Conservation (phyloP, 2,797 vertebrate genomes). For the Acanthurus leucopareius region DNA sequence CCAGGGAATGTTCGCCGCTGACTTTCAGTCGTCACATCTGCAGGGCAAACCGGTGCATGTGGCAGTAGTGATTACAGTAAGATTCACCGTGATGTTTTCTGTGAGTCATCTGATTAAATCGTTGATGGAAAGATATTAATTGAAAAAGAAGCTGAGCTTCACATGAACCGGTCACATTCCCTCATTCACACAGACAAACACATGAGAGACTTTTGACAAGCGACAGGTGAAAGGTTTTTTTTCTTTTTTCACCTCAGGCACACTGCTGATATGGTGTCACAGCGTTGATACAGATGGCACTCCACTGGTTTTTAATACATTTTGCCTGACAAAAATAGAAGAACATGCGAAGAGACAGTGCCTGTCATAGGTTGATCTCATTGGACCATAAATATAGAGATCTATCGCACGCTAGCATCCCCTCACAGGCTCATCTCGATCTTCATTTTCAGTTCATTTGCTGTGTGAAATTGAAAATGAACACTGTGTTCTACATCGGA, state of each 20-base stretch:
- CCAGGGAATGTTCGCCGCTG: not conserved
- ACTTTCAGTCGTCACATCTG: conserved; percentile 45
- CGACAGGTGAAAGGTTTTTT: conserved; percentile 36
- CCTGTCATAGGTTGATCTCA: conserved; percentile 50
- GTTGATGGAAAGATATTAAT: conserved; percentile 50
- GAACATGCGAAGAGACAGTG: conserved; percentile 47
- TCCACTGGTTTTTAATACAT: conserved; percentile 37
- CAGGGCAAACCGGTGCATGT: conserved; percentile 26
- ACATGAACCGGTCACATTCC: conserved; percentile 46
- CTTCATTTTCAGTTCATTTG: conserved; percentile 25
- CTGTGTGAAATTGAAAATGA: conserved; percentile 69
- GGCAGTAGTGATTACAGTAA: conserved; percentile 39
- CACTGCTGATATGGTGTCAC: conserved; percentile 16
- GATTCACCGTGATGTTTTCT: conserved; percentile 30
- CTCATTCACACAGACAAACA: conserved; percentile 30
- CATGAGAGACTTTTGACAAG: conserved; percentile 47
- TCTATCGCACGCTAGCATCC: conserved; percentile 33
- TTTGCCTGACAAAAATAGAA: conserved; percentile 47
- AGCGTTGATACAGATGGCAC: conserved; percentile 37
- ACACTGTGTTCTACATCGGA: conserved; percentile 55
- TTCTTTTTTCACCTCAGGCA: conserved; percentile 22
- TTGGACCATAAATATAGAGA: conserved; percentile 56
- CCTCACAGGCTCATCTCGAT: conserved; percentile 48
- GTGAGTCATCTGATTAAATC: conserved; percentile 40
- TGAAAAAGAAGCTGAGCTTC: conserved; percentile 56